Conservation (phyloP, 2,113 vertebrate species). For the Elephas maximus region DNA sequence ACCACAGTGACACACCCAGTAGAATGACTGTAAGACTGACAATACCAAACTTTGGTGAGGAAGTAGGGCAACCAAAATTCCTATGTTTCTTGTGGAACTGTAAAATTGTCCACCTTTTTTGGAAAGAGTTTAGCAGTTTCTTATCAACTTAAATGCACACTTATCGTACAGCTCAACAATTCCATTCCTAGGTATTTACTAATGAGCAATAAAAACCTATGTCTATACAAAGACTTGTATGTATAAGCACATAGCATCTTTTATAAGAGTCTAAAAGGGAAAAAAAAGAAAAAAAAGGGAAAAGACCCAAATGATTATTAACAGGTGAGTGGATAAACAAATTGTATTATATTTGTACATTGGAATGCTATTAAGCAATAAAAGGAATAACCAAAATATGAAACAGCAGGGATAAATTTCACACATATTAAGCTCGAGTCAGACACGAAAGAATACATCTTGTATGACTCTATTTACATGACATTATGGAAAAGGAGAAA, state of each 20-base stretch:
- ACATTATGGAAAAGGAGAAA: neutral
- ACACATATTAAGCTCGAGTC: neutral
- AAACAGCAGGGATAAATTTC: neutral
- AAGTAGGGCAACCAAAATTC: neutral
- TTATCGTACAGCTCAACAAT: too few relatives aligned
- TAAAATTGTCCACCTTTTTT: too few relatives aligned
- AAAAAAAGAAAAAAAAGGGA: too few relatives aligned
- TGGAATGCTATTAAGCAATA: neutral
- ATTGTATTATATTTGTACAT: neutral
- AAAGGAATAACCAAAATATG: too few relatives aligned
- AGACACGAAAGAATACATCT: neutral
- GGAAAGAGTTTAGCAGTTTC: too few relatives aligned
- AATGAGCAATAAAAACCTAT: neutral
- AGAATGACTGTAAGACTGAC: neutral
- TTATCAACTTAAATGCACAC: too few relatives aligned
- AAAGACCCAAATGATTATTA: neutral
- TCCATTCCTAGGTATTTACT: too few relatives aligned
- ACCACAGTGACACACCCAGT: neutral
- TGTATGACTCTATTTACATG: neutral
- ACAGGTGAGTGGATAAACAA: too few relatives aligned
- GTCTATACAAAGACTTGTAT: neutral
- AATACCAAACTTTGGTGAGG: neutral
- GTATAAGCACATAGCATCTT: neutral
- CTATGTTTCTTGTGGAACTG: too few relatives aligned
- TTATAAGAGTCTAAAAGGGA: neutral